Conservation (phyloP, 2,888 invertebrate genomes). For the Melinaea menophilus region DNA sequence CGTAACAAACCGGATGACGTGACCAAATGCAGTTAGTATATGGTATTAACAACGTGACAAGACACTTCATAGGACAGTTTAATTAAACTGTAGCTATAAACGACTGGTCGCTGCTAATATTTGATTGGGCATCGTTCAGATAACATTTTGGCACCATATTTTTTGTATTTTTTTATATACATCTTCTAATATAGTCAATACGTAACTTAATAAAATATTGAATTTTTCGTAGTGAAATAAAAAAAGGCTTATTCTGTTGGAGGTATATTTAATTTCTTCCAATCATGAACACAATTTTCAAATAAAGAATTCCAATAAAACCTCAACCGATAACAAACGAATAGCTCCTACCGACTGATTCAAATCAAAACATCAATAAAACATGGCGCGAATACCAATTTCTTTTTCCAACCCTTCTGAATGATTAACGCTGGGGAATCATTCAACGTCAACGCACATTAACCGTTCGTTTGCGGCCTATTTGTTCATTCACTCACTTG, state of each 20-base stretch:
- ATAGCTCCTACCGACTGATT: slow-evolving; percentile 30
- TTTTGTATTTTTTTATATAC: too few species aligned
- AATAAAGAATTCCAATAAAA: slow-evolving; percentile 19
- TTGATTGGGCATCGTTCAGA: too few species aligned
- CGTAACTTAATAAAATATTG: too few species aligned
- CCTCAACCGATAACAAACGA: slow-evolving; percentile 29
- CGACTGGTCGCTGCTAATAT: too few species aligned
- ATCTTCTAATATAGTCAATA: too few species aligned
- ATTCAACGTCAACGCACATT: slow-evolving; percentile 37
- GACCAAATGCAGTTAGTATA: slow-evolving; percentile 1
- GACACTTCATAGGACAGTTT: slow-evolving; percentile 15
- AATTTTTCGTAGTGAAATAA: too few species aligned
- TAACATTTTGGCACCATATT: too few species aligned
- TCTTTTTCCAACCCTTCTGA: slow-evolving; percentile 27
- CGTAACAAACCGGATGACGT: background rate
- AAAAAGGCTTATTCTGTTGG: background rate
- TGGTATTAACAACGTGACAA: slow-evolving; percentile 26
- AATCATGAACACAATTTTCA: slow-evolving; percentile 9
- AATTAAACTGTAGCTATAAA: slow-evolving; percentile 11
- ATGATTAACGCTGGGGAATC: slow-evolving; percentile 37
- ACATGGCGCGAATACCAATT: slow-evolving; percentile 28
- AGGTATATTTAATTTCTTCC: background rate
- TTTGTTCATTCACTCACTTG: slow-evolving; percentile 35
- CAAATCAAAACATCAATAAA: slow-evolving; percentile 35
- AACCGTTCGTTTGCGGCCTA: slow-evolving; percentile 36